Conservation (phyloP, 2,113 vertebrate genomes). For the Myocastor coypus region DNA sequence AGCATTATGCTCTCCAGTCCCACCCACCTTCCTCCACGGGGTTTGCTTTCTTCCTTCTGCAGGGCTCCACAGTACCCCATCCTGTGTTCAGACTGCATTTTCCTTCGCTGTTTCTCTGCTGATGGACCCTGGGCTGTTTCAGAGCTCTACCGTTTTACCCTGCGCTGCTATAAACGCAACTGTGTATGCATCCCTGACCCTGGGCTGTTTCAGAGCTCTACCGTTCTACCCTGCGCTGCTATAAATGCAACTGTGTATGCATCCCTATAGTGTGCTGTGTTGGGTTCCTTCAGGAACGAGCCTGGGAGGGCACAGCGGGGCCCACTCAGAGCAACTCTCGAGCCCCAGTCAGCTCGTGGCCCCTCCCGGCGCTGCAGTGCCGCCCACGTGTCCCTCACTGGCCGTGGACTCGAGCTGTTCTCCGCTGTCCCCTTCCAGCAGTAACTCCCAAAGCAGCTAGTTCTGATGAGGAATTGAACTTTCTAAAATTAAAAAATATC, state of each 20-base stretch:
- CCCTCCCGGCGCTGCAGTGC: neutral
- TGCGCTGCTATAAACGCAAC: too few relatives aligned
- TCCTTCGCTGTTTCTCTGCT: neutral
- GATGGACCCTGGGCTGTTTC: neutral
- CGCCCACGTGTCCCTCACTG: neutral
- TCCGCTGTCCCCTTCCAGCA: neutral
- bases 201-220: neutral
- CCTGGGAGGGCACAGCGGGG: neutral
- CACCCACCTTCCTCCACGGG: neutral
- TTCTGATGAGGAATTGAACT: neutral
- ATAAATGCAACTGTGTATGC: neutral
- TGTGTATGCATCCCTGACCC: neutral
- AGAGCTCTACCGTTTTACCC: neutral
- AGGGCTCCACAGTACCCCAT: fast-evolving
- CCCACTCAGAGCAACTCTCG: neutral
- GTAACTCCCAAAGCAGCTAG: neutral
- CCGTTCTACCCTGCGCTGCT: too few relatives aligned
- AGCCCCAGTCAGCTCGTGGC: neutral
- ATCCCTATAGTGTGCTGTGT: neutral
- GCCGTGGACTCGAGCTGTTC: neutral
- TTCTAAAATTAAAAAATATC: neutral
- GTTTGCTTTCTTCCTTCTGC: neutral
- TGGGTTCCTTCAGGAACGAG: neutral
- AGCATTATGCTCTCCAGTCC: neutral
- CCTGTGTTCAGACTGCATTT: fast-evolving